Base-by-base conservation (phyloP, 2,888 invertebrate genomes). In the Machimus atricapillus region DNA sequence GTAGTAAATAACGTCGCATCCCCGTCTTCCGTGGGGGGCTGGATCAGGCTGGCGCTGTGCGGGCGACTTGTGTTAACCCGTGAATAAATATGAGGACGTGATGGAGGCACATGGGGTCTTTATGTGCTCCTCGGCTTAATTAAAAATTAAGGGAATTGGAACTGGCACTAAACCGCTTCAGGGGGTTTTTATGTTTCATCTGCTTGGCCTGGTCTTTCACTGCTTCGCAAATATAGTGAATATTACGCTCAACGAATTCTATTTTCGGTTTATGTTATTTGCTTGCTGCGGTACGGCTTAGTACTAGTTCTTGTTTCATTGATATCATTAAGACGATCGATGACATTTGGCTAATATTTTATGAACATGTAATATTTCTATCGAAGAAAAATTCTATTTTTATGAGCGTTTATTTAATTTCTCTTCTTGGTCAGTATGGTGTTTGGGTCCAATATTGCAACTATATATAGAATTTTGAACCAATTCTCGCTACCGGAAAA, bases 1-100 rank as follows among this genome's bases (percentile, higher is more conserved):
- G 83, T 66, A 83, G 83, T 73, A 73, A 83, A 83, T 83, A 81
- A 81, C 81, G 52, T 19, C 37, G 81, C 43, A n/a, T 81, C 79
- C 37, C 66, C 66, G 2, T 66, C 66, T 66, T 66, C 19, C 23
- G 14, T 1, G 23, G 66, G 66, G 23, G 16, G 27, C 66, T 27
- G 66, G 66, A 16, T 52, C 9, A 4, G 23, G 66, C 58, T 58
- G 52, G 52, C n/a, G n/a, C 52, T 52, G 16, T 52, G 52, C 66
- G 66, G 58, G 66, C 66, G 23, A 12, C 66, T 66, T 66, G 4
- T 66, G 23, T 66, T 66, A 66, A 66, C 66, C 66, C 66, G 66
- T 66, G 66, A 66, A 66, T 66, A 66, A 66, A 66, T 66, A 66
- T 66, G 66, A 66, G 66, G 9, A 66, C 66, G 66, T 66, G 66